A percentile compares a stretch with the other conserved stretches of the same genome.
Conservation (phyloP, 1,140 invertebrate species). For the Delia radicum region DNA sequence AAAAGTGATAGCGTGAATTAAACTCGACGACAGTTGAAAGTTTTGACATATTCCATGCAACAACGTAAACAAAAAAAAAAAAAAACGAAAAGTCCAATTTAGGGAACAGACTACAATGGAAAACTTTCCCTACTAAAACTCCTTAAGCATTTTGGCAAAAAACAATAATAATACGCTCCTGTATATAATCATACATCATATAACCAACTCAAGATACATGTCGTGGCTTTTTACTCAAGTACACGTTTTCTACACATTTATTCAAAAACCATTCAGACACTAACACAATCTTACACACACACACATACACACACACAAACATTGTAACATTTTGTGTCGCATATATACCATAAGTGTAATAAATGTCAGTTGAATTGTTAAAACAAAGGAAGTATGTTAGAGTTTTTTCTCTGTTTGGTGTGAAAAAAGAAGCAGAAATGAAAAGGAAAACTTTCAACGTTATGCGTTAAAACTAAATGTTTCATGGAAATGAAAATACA, state of each 20-base stretch:
- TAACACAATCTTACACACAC: not conserved
- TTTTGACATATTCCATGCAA: too few relatives aligned
- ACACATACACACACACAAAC: not conserved
- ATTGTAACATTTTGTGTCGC: not conserved
- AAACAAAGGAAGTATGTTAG: not conserved
- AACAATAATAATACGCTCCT: too few relatives aligned
- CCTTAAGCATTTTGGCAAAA: too few relatives aligned
- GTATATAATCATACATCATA: not conserved
- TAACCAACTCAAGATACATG: not conserved
- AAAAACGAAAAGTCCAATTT: too few relatives aligned
- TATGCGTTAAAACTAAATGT: not conserved
- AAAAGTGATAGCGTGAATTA: too few relatives aligned
- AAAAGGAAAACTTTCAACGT: not conserved
- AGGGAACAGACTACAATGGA: too few relatives aligned
- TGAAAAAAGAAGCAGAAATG: not conserved
- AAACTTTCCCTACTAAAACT: too few relatives aligned
- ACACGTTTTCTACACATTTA: not conserved
- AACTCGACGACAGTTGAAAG: too few relatives aligned
- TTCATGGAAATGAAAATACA: not conserved
- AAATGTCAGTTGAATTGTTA: constrained; percentile 18
- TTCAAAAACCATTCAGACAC: not conserved
- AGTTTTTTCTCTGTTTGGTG: too few relatives aligned
- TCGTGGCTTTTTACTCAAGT: constrained; percentile 1
- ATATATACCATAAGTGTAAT: not conserved
- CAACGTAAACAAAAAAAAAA: too few relatives aligned